Percentiles rank a stretch among this genome's conserved stretches.
Conservation (phyloP, 2,113 vertebrate genomes). For the Cynocephalus volans region DNA sequence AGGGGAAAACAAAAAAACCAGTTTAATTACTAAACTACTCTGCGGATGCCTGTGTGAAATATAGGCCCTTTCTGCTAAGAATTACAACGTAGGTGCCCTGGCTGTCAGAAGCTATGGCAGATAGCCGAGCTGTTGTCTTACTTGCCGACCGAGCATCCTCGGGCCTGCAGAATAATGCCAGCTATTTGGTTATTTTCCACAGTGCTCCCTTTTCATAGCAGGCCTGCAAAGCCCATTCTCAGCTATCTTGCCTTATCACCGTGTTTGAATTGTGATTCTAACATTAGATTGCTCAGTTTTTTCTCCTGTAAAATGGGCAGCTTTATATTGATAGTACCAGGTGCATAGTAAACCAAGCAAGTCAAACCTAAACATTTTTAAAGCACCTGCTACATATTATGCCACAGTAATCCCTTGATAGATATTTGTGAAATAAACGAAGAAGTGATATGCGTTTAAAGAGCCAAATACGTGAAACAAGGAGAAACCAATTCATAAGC, state of each 20-base stretch:
- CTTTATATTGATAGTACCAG: background rate
- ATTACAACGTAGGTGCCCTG: background rate
- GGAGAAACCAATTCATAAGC: background rate
- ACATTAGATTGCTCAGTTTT: background rate
- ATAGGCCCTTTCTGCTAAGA: constrained; percentile 28
- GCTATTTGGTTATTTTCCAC: background rate
- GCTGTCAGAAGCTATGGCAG: background rate
- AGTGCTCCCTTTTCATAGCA: background rate
- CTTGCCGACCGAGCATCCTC: background rate
- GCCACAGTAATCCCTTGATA: background rate
- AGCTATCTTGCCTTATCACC: background rate
- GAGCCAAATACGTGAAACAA: background rate
- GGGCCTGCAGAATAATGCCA: background rate
- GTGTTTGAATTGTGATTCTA: background rate
- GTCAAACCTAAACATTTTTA: background rate
- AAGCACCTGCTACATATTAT: background rate
- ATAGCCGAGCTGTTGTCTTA: background rate
- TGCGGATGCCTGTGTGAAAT: background rate
- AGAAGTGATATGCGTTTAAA: background rate
- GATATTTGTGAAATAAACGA: background rate
- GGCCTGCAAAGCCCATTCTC: background rate
- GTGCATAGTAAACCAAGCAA: background rate
- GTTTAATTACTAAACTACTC: constrained; percentile 54
- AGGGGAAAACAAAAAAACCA: constrained; percentile 35
- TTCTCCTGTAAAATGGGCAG: background rate